Conservation (phyloP, 1,140 invertebrate species). For the Lamellibrachia luymesi region DNA sequence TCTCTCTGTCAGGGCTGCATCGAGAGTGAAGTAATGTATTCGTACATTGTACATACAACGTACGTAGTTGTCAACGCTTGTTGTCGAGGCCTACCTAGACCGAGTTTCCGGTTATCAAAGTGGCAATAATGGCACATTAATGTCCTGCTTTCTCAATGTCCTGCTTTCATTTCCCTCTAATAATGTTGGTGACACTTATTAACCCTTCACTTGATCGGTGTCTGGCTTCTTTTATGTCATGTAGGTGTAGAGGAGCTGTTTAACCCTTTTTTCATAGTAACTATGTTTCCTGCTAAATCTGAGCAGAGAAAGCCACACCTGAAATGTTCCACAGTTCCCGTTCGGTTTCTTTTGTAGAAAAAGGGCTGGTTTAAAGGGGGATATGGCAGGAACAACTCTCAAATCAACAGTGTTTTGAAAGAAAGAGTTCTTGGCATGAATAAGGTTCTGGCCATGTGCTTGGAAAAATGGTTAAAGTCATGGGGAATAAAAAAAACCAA, state of each 20-base stretch:
- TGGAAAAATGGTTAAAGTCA: too few relatives aligned
- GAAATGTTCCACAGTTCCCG: too few relatives aligned
- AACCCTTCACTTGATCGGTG: not conserved
- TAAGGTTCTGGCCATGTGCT: too few relatives aligned
- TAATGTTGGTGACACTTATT: not conserved
- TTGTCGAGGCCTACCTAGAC: not conserved
- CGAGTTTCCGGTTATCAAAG: not conserved
- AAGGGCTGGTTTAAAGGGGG: too few relatives aligned
- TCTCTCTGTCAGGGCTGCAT: not conserved
- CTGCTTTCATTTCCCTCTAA: not conserved
- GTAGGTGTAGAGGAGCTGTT: not conserved
- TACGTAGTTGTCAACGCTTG: not conserved
- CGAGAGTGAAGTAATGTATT: not conserved
- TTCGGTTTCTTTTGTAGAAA: too few relatives aligned
- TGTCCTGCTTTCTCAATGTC: not conserved
- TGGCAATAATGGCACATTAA: not conserved
- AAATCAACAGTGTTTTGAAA: too few relatives aligned
- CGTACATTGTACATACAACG: too few relatives aligned
- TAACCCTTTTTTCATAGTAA: not conserved
- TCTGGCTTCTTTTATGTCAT: too few relatives aligned
- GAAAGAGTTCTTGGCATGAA: too few relatives aligned
- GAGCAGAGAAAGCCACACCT: too few relatives aligned
- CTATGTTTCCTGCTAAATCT: too few relatives aligned
- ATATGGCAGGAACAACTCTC: too few relatives aligned
- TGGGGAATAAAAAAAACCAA: not conserved